Base-by-base conservation (phyloP, 2,113 vertebrate genomes). In the Sander lucioperca region DNA sequence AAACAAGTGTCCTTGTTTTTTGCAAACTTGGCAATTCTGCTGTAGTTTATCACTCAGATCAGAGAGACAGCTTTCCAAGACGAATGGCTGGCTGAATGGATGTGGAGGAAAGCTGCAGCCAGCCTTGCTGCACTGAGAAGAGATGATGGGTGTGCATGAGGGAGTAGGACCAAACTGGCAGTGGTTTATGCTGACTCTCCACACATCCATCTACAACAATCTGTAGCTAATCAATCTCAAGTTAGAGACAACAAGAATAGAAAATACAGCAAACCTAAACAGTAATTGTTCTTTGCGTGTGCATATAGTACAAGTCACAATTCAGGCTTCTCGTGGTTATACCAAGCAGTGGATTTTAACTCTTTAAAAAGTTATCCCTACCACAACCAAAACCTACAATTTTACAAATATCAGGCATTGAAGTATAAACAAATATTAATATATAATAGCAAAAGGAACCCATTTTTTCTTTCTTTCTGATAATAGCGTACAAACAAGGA, bases 221-320 rank as follows among this genome's bases (percentile, higher is more conserved):
- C 93, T 93, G 91, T 74, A 71, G 85, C 94, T 95, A 96, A 96
- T 96, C 95, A 95, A 96, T 96, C 95, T 95, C 91, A 95, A 94
- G 89, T 92, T 90, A 88, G 87, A 89, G 91, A 92, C 88, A 92
- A 89, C 90, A 79, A 84, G 80, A 91, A 84, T 80, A 80, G 84
- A 83, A 84, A 91, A 83, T 88, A 88, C 83, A 89, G 74, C 89
- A 77, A 89, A 84, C 78, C 57, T 77, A 84, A 84, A 90, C 73
- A 85, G 74, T 88, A 57, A 84, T 88, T 90, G 74, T 53, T 88
- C 69, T 82, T 79, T 89, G 89, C 86, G 87, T 88, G 86, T 85
- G 64, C 79, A 86, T 53, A 77, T 62, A 58, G 48, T 33, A 57
- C 75, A 68, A 72, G 72, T 70, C 75, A 80, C 62, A 79, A 59